Conservation (phyloP, 2,113 vertebrate genomes). For the Cairina moschata region DNA sequence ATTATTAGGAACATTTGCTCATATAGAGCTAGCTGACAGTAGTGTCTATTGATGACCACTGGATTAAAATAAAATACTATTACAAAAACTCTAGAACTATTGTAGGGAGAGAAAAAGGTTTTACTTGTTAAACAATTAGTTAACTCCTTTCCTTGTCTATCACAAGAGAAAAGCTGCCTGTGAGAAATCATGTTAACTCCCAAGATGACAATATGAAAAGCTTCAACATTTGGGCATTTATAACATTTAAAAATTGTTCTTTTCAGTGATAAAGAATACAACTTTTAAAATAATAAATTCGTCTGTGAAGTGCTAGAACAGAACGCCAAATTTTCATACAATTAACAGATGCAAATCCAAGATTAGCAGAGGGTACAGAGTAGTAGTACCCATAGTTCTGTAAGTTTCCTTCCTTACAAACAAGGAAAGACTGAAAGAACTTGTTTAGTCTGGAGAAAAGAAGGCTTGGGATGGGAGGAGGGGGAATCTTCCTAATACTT, state of each 20-base stretch:
- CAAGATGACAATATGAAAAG: neutral
- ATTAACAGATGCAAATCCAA: neutral
- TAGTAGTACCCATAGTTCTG: neutral
- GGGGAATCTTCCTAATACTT: neutral
- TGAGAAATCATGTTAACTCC: neutral
- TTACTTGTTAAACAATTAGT: neutral
- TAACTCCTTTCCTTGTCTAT: neutral
- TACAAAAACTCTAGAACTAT: neutral
- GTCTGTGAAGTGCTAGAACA: neutral
- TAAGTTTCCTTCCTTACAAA: neutral
- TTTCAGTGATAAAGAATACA: neutral
- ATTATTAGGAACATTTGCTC: neutral
- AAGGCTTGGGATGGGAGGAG: neutral
- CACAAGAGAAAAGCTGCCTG: neutral
- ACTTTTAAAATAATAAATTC: neutral
- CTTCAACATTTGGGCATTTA: neutral
- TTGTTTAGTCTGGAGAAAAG: neutral
- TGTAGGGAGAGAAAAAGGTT: neutral
- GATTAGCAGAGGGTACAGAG: neutral
- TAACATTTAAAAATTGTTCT: neutral
- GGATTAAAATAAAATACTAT: neutral
- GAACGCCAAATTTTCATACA: neutral
- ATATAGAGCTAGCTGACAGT: neutral
- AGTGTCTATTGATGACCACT: neutral
- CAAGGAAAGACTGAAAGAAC: neutral